A percentile compares a stretch with the other conserved stretches of the same genome.
Conservation (phyloP, 1,140 invertebrate species). For the Drosophila nasuta region DNA sequence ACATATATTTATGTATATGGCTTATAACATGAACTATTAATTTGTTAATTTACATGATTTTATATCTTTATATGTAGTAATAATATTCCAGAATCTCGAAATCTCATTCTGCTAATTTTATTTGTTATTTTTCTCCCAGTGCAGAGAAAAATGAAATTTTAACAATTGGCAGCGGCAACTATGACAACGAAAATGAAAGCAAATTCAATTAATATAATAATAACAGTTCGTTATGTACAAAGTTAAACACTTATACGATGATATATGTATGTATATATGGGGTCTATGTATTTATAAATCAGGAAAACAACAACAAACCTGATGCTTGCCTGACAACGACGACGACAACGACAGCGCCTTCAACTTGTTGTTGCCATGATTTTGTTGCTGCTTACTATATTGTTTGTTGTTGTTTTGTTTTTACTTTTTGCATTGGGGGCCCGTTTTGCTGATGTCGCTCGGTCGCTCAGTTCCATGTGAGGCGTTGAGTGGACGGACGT, state of each 20-base stretch:
- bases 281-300: constrained; percentile 63
- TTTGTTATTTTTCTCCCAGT: constrained; percentile 20
- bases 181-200: constrained; percentile 75
- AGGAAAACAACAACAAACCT: constrained; percentile 45
- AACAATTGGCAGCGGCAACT: constrained; percentile 19
- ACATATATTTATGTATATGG: too few species aligned
- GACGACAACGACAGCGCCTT: not conserved
- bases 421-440: constrained; percentile 6
- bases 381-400: constrained; percentile 6
- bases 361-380: constrained; percentile 25
- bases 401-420: constrained; percentile 1
- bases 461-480: constrained; percentile 40
- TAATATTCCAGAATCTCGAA: too few species aligned
- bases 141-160: constrained; percentile 16
- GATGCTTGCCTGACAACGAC: not conserved
- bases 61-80: too few species aligned
- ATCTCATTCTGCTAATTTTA: too few species aligned
- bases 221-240: constrained; percentile 24
- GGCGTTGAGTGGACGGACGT: constrained; percentile 27
- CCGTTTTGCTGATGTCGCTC: constrained; percentile 2
- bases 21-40: too few species aligned
- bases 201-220: constrained; percentile 73
- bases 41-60: too few species aligned
- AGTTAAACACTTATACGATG: not conserved
- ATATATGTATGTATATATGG: constrained; percentile 15